Conservation (phyloP, 2,113 vertebrate species). For the Neolamprologus sp. region DNA sequence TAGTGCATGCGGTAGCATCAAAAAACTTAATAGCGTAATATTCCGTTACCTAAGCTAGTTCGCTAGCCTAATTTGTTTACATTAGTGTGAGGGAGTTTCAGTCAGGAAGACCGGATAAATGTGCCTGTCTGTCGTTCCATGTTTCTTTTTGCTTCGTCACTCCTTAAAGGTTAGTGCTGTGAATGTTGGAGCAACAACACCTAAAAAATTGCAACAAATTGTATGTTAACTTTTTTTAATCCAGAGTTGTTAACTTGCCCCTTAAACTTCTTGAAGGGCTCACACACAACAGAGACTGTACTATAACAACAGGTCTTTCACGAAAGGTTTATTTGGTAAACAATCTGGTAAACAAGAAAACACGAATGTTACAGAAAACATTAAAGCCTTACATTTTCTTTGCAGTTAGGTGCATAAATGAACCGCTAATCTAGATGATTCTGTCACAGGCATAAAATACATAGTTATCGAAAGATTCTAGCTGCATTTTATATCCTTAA, state of each 20-base stretch:
- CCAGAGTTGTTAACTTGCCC: neutral
- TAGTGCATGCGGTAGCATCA: neutral
- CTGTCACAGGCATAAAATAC: neutral
- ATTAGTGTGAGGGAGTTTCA: neutral
- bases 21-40: neutral
- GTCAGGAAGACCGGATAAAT: neutral
- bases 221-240: neutral
- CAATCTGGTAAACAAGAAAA: neutral
- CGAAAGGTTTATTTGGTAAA: neutral
- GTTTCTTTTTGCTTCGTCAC: neutral
- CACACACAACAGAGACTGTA: neutral
- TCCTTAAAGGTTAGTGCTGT: neutral
- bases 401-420: neutral
- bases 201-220: neutral
- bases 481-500: neutral
- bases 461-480: neutral
- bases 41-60: neutral
- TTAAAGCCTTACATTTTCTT: neutral
- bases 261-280: fast-evolving
- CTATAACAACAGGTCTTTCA: neutral
- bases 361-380: neutral
- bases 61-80: constrained; percentile 29
- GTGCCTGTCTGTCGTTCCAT: neutral
- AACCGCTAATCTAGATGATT: neutral
- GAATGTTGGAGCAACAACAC: neutral